Conservation (phyloP, 2,888 invertebrate genomes). For the Arctia plantaginis region DNA sequence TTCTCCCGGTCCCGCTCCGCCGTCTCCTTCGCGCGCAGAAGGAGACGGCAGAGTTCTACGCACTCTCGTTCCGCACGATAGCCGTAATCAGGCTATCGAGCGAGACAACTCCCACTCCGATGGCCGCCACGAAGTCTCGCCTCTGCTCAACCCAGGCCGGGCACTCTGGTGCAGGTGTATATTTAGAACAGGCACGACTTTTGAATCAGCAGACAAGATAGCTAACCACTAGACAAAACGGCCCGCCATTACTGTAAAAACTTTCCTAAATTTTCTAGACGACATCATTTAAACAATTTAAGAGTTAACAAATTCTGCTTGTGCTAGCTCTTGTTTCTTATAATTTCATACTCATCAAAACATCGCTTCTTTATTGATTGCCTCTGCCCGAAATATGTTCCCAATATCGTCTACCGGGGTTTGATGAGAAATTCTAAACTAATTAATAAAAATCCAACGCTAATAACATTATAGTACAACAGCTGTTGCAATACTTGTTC, state of each 20-base stretch:
- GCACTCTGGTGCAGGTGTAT: no score
- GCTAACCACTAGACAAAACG: background rate
- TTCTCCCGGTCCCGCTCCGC: no score
- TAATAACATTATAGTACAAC: conserved; percentile 22
- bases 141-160: no score
- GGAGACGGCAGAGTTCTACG: no score
- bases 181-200: no score
- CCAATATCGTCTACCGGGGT: background rate
- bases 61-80: no score
- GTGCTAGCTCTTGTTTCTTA: background rate
- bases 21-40: no score
- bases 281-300: background rate
- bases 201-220: background rate
- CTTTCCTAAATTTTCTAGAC: background rate
- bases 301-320: background rate
- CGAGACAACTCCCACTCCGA: no score
- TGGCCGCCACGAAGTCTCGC: no score
- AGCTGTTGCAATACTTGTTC: conserved; percentile 47
- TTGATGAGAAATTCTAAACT: background rate
- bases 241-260: background rate
- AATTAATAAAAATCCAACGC: conserved; percentile 10
- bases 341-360: background rate
- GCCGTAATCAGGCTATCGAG: no score
- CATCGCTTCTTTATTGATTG: background rate
- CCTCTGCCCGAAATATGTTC: background rate